Evolutionary conservation across 2,888 invertebrate genomes (phyloP), one percentile per base, ranked within the genome.

Genomic region (Chymomyza fuscimana): DNA sequence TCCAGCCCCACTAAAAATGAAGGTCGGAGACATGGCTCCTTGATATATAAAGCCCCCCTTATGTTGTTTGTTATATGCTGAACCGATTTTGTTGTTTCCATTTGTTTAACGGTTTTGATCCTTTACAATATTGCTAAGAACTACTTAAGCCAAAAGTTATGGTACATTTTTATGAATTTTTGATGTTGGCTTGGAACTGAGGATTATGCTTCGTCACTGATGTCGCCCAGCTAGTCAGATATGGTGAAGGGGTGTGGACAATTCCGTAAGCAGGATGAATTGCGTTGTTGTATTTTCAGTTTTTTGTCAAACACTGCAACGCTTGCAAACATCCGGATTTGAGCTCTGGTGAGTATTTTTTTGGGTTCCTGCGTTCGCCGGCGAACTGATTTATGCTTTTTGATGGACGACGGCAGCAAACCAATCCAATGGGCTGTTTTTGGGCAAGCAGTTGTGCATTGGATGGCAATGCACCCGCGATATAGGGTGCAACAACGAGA

Each of bases 131-230:
- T 6, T 2, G 40, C 40, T 46, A 46, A 7, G 4, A 46, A 46
- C 12, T 12, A 12, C 40, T 46, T 12, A 32, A 10, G 2, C 40
- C 40, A 65, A 81, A 91, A 91, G 90, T 90, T 89, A 91, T 91
- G 91, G 91, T 91, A 91, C 91, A 91, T 91, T 91, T 91, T 91
- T 92, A 91, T 91, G 92, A 91, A 90, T 89, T 91, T 91, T 92
- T 88, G 80, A 87, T 90, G 91, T 92, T 91, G 9, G 3, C 32
- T 91, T 58, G 32, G 7, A 32, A 32, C 32, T 60, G 56, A 60
- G 80, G 80, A 76, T 84, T 79, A 70, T 67, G 72, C 76, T 81
- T 88, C 87, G 82, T 82, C 88, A 87, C 76, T 76, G 79, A 29
- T 69, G 67, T 67, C 4, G 51, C 52, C 22, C 25, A 6, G 15